phyloP scores from a whole-genome alignment of 2,797 vertebrate genomes.

The Pelobates cultripes region DNA sequence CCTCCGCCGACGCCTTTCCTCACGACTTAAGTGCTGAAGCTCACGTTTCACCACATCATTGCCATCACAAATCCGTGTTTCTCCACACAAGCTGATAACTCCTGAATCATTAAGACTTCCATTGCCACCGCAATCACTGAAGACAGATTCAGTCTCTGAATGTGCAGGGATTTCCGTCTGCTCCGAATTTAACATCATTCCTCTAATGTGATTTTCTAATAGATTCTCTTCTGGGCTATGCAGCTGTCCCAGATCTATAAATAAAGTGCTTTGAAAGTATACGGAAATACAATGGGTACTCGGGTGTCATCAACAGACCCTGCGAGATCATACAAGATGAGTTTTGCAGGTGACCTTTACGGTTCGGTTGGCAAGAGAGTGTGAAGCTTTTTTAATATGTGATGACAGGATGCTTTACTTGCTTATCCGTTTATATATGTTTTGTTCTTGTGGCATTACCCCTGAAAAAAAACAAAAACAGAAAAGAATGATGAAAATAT shows the following conservation, averaged over 20 bases:
- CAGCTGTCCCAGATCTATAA: background rate
- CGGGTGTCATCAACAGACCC: background rate
- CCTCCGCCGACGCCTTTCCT: constrained; percentile 70
- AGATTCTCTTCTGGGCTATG: background rate
- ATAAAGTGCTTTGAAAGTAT: constrained; percentile 48
- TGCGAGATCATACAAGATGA: background rate
- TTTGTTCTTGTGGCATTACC: constrained; percentile 10
- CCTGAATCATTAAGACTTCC: constrained; percentile 3
- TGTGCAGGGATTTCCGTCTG: constrained; percentile 66
- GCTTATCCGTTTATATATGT: constrained; percentile 1
- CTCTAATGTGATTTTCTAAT: background rate
- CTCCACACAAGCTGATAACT: constrained; percentile 22
- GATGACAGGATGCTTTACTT: constrained; percentile 6
- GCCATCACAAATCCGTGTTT: constrained; percentile 57
- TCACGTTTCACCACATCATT: constrained; percentile 65
- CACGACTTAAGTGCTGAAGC: constrained; percentile 70
- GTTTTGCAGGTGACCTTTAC: background rate
- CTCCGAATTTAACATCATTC: constrained; percentile 76
- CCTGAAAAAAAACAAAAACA: constrained; percentile 28
- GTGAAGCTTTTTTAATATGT: background rate
- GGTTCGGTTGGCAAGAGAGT: too few species aligned
- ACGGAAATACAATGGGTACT: background rate
- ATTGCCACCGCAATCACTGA: constrained; percentile 67
- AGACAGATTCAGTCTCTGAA: constrained; percentile 68
- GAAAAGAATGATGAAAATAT: constrained; percentile 20